These are phyloP conservation scores for Drosophila carrolli DNA, from an alignment of 1,140 invertebrate genomes.

Conservation along the genomic window DNA sequence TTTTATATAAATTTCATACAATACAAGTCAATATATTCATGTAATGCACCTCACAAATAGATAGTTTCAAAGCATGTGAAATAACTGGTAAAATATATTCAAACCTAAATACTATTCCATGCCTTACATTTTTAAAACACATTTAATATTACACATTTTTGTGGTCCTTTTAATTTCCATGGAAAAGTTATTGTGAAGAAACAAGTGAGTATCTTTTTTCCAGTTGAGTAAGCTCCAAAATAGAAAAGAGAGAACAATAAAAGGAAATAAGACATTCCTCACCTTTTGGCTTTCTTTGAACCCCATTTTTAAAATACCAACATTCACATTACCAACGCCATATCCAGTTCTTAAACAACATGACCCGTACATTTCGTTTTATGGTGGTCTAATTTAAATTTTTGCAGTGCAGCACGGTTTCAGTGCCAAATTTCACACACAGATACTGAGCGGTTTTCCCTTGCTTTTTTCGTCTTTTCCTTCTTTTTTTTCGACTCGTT, in stretches of 20 bases:
- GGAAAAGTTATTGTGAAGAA: background rate
- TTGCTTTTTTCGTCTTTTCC: slow-evolving; percentile 1
- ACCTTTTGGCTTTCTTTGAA: background rate
- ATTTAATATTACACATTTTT: too few relatives aligned
- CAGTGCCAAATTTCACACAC: slow-evolving; percentile 52
- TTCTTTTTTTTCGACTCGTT: slow-evolving; percentile 14
- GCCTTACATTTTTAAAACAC: too few relatives aligned
- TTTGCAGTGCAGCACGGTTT: slow-evolving; percentile 33
- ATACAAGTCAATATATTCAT: too few relatives aligned
- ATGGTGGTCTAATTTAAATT: slow-evolving; percentile 17
- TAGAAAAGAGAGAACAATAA: background rate
- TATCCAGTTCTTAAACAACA: slow-evolving; percentile 9
- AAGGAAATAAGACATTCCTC: slow-evolving; percentile 2
- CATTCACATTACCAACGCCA: slow-evolving; percentile 1
- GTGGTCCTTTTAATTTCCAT: background rate
- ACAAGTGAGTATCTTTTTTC: background rate
- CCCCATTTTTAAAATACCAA: background rate
- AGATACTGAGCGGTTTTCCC: slow-evolving; percentile 32
- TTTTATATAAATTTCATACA: too few relatives aligned
- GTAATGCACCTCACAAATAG: too few relatives aligned
- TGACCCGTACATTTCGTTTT: slow-evolving; percentile 9
- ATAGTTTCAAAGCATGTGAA: too few relatives aligned
- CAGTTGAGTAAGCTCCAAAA: background rate
- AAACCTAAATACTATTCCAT: too few relatives aligned
- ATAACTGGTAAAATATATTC: too few relatives aligned